These are phyloP conservation scores for Stramonita haemastoma DNA, from an alignment of 2,888 invertebrate genomes.

Conservation along the genomic window DNA sequence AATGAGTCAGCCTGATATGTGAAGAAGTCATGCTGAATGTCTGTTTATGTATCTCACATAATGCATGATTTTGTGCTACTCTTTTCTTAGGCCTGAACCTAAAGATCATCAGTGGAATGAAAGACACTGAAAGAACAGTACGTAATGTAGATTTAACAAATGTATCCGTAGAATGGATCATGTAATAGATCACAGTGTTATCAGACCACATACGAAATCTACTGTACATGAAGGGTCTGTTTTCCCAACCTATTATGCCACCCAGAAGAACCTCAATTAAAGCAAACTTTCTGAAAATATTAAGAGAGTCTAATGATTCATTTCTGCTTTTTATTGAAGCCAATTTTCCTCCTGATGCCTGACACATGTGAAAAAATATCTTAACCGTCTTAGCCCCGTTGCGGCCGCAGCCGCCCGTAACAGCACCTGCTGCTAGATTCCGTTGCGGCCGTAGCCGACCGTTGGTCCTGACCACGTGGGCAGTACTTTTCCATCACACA, in stretches of 20 bases:
- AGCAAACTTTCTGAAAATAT: not conserved
- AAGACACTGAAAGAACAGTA: not conserved
- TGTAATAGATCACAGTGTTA: not conserved
- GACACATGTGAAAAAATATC: not conserved
- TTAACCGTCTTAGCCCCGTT: too few species aligned
- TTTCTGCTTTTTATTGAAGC: not conserved
- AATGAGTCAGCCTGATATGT: too few species aligned
- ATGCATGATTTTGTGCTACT: not conserved
- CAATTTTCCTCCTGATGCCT: not conserved
- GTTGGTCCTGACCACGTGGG: too few species aligned
- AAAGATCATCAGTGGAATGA: not conserved
- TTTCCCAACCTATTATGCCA: not conserved
- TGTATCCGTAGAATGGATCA: not conserved
- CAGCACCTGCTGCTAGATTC: too few species aligned
- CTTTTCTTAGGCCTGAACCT: not conserved
- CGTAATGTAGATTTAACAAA: not conserved
- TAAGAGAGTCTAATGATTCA: not conserved
- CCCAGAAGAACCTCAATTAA: not conserved
- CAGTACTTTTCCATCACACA: too few species aligned
- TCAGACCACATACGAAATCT: conserved; percentile 6
- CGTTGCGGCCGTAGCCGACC: too few species aligned
- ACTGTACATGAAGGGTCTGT: not conserved
- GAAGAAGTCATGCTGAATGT: not conserved
- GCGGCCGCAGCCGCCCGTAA: too few species aligned
- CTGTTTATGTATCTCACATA: not conserved